Conservation (phyloP, 2,888 invertebrate species). For the Acleris cristana region DNA sequence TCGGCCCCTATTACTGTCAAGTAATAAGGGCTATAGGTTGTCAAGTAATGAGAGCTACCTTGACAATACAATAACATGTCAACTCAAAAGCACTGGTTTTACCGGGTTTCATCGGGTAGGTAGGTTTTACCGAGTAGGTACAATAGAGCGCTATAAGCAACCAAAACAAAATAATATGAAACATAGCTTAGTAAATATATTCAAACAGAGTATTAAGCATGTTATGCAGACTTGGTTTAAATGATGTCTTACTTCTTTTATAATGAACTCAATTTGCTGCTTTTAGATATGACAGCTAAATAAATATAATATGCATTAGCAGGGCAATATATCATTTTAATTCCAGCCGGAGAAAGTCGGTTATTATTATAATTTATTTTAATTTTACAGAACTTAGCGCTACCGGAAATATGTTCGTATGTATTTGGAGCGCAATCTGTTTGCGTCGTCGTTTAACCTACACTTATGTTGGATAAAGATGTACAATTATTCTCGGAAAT, state of each 20-base stretch:
- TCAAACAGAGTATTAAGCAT: too few species aligned
- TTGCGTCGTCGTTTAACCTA: background rate
- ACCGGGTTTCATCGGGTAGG: too few species aligned
- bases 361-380: slow-evolving; percentile 30
- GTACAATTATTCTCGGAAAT: background rate
- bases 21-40: too few species aligned
- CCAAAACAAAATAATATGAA: too few species aligned
- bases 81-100: too few species aligned
- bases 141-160: too few species aligned
- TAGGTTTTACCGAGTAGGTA: too few species aligned
- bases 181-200: too few species aligned
- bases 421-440: slow-evolving; percentile 20
- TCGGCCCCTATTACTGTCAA: too few species aligned
- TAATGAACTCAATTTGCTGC: background rate
- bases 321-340: slow-evolving; percentile 26
- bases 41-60: too few species aligned
- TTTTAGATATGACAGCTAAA: slow-evolving; percentile 5
- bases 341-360: slow-evolving; percentile 12
- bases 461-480: background rate
- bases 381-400: slow-evolving; percentile 22
- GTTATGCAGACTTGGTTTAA: too few species aligned
- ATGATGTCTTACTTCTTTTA: background rate
- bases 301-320: slow-evolving; percentile 6
- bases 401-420: slow-evolving; percentile 24
- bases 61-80: too few species aligned